Conservation (phyloP, 2,113 vertebrate genomes). For the Corvus hawaiiensis region DNA sequence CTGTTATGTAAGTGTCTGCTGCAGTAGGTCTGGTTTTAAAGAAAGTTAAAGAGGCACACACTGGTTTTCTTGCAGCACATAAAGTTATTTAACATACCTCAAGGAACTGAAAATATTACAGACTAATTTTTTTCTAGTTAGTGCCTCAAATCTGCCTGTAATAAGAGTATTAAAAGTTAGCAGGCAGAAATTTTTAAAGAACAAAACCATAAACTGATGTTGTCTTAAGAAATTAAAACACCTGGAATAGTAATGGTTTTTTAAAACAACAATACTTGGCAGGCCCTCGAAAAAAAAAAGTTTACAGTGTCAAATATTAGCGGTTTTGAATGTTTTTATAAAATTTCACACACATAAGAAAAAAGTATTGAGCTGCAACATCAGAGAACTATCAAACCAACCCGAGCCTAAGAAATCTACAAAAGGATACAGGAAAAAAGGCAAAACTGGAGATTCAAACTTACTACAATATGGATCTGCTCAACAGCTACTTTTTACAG, state of each 20-base stretch:
- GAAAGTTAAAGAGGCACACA: neutral
- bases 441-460: neutral
- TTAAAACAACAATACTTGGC: neutral
- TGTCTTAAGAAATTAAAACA: neutral
- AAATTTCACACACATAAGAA: neutral
- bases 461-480: neutral
- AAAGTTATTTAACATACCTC: neutral
- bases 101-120: neutral
- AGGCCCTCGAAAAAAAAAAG: neutral
- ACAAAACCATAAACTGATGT: neutral
- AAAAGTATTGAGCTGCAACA: neutral
- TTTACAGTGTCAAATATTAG: neutral
- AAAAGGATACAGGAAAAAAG: neutral
- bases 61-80: neutral
- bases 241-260: neutral
- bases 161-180: neutral
- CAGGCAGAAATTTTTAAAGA: neutral
- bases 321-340: neutral
- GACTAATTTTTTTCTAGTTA: neutral
- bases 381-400: neutral
- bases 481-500: neutral
- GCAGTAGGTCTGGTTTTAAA: neutral
- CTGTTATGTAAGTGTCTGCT: neutral
- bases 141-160: neutral
- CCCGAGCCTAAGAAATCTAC: neutral